phyloP scores from a whole-genome alignment of 2,888 invertebrate species.

The Euzetes globulus region DNA sequence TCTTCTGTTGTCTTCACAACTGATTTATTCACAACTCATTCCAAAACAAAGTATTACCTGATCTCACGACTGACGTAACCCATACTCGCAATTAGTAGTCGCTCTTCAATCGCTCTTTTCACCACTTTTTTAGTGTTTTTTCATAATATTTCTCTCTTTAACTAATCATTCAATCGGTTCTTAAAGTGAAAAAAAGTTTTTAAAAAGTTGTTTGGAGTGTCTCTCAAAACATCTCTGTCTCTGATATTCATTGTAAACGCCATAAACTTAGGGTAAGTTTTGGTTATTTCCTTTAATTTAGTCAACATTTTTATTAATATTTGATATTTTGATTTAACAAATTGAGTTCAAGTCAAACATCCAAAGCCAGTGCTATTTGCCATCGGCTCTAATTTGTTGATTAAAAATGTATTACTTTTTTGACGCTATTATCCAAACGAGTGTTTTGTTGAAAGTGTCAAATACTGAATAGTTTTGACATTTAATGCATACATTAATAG shows the following conservation, averaged over 20 bases:
- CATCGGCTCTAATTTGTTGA: background rate
- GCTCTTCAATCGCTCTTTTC: too few species aligned
- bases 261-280: background rate
- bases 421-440: background rate
- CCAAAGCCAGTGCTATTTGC: background rate
- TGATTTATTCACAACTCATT: conserved; percentile 2
- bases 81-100: background rate
- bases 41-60: background rate
- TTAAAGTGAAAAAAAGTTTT: background rate
- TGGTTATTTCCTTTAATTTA: background rate
- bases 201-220: background rate
- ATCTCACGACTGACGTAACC: conserved; percentile 17
- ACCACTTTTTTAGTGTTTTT: background rate
- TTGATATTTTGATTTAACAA: background rate
- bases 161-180: background rate
- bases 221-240: background rate
- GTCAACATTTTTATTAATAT: background rate
- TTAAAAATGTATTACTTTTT: background rate
- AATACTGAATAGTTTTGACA: background rate
- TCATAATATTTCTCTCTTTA: background rate
- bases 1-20: background rate
- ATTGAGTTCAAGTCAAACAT: background rate
- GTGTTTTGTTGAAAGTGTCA: background rate
- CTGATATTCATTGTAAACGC: background rate
- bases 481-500: background rate